Evolutionary conservation across 1,140 invertebrate species (phyloP).

Genomic region (Drosophila pallidifrons): DNA sequence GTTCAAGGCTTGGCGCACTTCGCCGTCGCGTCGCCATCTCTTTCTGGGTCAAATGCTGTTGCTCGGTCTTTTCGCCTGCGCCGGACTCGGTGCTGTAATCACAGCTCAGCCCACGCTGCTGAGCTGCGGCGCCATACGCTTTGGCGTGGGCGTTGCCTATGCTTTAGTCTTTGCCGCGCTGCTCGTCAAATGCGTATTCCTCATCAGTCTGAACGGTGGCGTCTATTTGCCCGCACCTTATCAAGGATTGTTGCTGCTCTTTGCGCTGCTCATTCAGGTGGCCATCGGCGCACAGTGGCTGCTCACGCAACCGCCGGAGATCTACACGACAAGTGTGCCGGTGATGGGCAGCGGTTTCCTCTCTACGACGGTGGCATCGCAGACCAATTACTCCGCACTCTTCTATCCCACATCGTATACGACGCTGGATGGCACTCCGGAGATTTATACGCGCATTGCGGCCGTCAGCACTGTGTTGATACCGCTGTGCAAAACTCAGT

Average conservation of each 20-base stretch:
- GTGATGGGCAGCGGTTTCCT: constrained; percentile 72
- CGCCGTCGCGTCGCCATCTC: constrained; percentile 93
- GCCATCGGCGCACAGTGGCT: constrained; percentile 95
- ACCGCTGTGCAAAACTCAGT: constrained; percentile 88
- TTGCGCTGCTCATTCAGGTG: constrained; percentile 95
- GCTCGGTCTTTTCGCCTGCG: constrained; percentile 93
- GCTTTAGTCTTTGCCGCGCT: constrained; percentile 96
- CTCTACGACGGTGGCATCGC: constrained; percentile 71
- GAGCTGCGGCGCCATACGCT: constrained; percentile 93
- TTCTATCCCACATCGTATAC: constrained; percentile 83
- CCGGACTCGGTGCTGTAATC: constrained; percentile 92
- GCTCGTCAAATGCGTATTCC: constrained; percentile 96
- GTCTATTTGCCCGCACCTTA: constrained; percentile 97
- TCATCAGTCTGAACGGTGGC: constrained; percentile 95
- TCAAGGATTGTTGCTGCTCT: constrained; percentile 94
- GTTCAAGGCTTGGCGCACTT: constrained; percentile 93
- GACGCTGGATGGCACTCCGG: constrained; percentile 65
- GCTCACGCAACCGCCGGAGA: constrained; percentile 89
- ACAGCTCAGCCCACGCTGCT: constrained; percentile 91
- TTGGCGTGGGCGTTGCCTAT: constrained; percentile 94
- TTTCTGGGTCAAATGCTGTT: constrained; percentile 96
- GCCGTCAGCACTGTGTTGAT: constrained; percentile 82
- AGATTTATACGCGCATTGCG: constrained; percentile 76
- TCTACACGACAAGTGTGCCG: constrained; percentile 85
- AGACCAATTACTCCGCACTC: constrained; percentile 67